Evolutionary conservation across 1,140 invertebrate species (phyloP), one percentile per base, ranked within the genome.

Genomic region (Drosophila bipectinata): DNA sequence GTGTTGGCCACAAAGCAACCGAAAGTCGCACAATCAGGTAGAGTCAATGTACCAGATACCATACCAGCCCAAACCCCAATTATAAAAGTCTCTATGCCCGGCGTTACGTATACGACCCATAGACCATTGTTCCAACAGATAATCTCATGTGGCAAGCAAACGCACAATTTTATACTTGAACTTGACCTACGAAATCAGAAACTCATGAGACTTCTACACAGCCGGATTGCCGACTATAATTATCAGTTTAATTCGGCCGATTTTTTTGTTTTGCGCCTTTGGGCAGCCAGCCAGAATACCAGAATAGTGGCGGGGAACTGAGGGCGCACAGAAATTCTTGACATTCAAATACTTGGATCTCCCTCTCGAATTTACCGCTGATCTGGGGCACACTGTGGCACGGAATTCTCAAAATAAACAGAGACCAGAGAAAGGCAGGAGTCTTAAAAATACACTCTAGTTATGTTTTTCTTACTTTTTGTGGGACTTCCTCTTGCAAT

Each of bases 171-270:
- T 51, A 51, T 47, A 72, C 60, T 66, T 75, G 72, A 75, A 75
- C 72, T 75, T 75, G 72, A 75, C 72, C 72, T 58, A 75, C 72
- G 72, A 75, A 34, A 26, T 53, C 72, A 53, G 45, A 18, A 53
- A 37, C 39, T 14, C 39, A 41, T 41, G n/a, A 41, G 39, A 12
- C 39, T 10, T 12, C 37, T 14, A 14, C 14, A 44, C n/a, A 6
- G 5, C 6, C 4, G 4, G 9, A 37, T 9, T 4, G n/a, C 9
- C 18, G 44, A 9, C 15, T 21, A 21, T 10, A 18, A 21, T 21
- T 53, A 64, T 30, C 45, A 34, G 21, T 37, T n/a, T 10, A 24
- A 47, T 39, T 45, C 15, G 55, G 28, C 47, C 41, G 37, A 72
- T 49, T 37, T 44, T 21, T 21, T 21, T 18, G 18, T 2, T 21